These are phyloP conservation scores for Leucosticte australis DNA, from an alignment of 2,113 vertebrate species.

Conservation along the genomic window DNA sequence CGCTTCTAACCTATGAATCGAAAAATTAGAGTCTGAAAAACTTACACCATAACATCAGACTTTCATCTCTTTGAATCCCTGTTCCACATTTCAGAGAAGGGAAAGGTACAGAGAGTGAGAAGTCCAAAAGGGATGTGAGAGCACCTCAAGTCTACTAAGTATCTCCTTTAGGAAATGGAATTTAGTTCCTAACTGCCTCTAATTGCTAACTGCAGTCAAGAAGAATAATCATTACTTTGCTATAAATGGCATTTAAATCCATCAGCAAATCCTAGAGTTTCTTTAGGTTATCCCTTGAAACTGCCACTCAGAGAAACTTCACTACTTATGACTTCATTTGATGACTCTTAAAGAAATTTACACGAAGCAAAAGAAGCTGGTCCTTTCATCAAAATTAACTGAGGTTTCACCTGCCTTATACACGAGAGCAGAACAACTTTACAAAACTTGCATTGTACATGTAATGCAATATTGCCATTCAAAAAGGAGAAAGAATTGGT, in stretches of 20 bases:
- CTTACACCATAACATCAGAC: neutral
- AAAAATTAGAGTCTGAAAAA: neutral
- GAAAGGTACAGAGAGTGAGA: neutral
- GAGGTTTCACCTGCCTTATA: neutral
- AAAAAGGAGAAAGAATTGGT: neutral
- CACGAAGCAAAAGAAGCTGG: neutral
- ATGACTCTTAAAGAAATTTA: neutral
- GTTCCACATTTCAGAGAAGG: neutral
- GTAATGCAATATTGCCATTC: no score
- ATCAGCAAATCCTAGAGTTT: neutral
- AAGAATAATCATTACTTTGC: neutral
- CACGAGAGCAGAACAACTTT: neutral
- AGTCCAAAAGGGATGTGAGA: neutral
- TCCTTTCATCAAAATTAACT: neutral
- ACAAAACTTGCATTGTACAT: neutral
- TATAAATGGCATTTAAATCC: neutral
- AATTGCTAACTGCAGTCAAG: neutral
- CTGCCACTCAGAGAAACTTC: neutral
- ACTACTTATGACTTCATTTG: neutral
- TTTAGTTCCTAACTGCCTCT: neutral
- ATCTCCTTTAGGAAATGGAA: neutral
- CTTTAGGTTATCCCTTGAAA: neutral
- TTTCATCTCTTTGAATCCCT: neutral
- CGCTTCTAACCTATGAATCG: neutral
- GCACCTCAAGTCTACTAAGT: neutral